Evolutionary conservation across 2,113 vertebrate genomes (phyloP).

Genomic region (Dipodomys merriami): DNA sequence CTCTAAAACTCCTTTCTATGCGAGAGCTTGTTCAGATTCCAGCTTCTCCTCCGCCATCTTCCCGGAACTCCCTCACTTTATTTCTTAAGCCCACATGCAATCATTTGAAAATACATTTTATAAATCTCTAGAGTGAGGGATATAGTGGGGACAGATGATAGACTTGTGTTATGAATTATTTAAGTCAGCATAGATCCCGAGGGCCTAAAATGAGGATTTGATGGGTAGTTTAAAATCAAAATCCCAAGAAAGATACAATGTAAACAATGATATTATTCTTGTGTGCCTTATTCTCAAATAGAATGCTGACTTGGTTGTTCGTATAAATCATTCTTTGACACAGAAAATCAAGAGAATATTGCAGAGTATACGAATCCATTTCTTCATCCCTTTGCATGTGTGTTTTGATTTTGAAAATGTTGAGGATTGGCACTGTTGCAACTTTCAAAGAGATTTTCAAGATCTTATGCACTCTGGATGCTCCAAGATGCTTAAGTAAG

Average conservation of each 20-base stretch:
- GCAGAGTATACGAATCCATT: not conserved
- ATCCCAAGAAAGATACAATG: constrained; percentile 25
- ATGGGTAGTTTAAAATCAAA: constrained; percentile 7
- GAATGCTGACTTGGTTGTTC: not conserved
- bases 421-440: not conserved
- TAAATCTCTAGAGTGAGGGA: constrained; percentile 4
- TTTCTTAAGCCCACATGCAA: constrained; percentile 44
- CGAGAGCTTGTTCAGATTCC: too few species aligned
- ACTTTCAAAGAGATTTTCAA: not conserved
- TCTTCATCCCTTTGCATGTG: not conserved
- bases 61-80: too few species aligned
- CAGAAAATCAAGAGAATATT: constrained; percentile 1
- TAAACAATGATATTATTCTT: not conserved
- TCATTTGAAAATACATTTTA: constrained; percentile 54
- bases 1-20: too few species aligned
- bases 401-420: constrained; percentile 20
- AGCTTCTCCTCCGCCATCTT: too few species aligned
- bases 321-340: not conserved
- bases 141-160: not conserved
- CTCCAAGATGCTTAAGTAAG: not conserved
- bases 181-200: not conserved
- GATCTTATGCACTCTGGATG: not conserved
- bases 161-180: constrained; percentile 38
- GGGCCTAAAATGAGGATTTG: constrained; percentile 25
- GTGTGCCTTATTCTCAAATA: not conserved